These are phyloP conservation scores for Notechis scutatus DNA, from an alignment of 2,113 vertebrate species.

Conservation along the genomic window DNA sequence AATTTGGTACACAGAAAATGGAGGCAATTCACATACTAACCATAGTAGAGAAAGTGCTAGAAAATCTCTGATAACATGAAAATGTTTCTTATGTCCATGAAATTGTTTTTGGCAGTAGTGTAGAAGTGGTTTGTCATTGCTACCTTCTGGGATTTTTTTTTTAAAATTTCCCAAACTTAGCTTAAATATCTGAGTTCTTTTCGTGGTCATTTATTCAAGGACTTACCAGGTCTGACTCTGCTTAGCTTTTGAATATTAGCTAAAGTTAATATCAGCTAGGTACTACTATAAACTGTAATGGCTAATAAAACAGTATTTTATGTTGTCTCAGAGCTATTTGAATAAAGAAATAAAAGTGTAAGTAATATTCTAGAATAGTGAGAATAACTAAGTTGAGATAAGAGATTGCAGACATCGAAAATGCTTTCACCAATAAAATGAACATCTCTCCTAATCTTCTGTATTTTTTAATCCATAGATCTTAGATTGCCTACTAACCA, in stretches of 20 bases:
- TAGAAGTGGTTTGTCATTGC: background rate
- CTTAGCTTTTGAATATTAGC: background rate
- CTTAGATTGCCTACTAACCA: background rate
- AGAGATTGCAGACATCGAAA: background rate
- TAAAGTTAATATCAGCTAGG: background rate
- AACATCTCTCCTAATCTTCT: background rate
- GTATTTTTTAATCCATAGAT: background rate
- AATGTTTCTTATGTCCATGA: background rate
- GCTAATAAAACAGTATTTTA: conserved; percentile 50
- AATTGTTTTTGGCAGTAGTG: background rate
- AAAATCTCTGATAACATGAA: background rate
- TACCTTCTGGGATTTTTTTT: background rate
- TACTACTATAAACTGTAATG: conserved; percentile 13
- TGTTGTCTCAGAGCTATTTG: conserved; percentile 23
- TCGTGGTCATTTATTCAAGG: background rate
- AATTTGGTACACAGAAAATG: conserved; percentile 18
- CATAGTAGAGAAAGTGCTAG: background rate
- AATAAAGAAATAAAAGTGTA: conserved; percentile 39
- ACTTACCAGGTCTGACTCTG: background rate
- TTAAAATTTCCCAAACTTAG: background rate
- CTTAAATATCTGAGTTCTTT: background rate
- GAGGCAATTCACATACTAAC: conserved; percentile 34
- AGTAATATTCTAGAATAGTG: conserved; percentile 24
- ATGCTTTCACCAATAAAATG: background rate
- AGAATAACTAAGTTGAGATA: conserved; percentile 3